Evolutionary conservation across 1,140 invertebrate species (phyloP), one percentile per base, ranked within the genome.

Genomic region (Drosophila tropicalis): DNA sequence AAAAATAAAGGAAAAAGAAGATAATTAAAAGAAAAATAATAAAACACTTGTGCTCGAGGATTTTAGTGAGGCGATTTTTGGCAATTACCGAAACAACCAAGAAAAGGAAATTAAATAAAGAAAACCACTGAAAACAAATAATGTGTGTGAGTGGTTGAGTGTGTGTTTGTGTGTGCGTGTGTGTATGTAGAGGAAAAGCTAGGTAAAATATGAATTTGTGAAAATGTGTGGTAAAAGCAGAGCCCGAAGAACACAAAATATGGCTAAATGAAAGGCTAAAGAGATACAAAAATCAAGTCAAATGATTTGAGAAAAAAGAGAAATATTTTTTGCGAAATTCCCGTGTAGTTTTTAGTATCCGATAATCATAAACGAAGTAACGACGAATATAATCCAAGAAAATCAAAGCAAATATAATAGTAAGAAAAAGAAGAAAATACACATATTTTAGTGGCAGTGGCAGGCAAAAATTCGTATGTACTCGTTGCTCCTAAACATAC

Each of bases 401-500:
- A 75, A 74, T 61, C 55, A 55, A 76, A 63, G 60, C 66, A 61
- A 62, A 62, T 51, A 19, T 17, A 51, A 51, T 51, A 71, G 75
- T 75, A 77, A 77, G 29, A 29, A 77, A 77, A 77, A 77, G 67
- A 77, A 64, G 74, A 60, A 66, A 67, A 82, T 76, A 87, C 76
- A 80, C 70, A 85, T 73, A 84, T 84, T 86, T 81, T 87, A 76
- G 81, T 81, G 82, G 78, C 66, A 71, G 67, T 72, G 70, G 68
- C 70, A 75, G 68, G 69, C 79, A 78, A 74, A 70, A 81, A 77
- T 83, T 89, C 81, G 83, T 86, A 86, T 86, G 85, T 86, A 86
- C 85, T 87, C 82, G 83, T 82, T 85, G 82, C 82, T 87, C 83
- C 82, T 81, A 85, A 85, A 70, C 76, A 83, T 75, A 74, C 70